Percentiles rank a stretch among this genome's conserved stretches.
Conservation (phyloP, 2,113 vertebrate genomes). For the Spermophilus dauricus region DNA sequence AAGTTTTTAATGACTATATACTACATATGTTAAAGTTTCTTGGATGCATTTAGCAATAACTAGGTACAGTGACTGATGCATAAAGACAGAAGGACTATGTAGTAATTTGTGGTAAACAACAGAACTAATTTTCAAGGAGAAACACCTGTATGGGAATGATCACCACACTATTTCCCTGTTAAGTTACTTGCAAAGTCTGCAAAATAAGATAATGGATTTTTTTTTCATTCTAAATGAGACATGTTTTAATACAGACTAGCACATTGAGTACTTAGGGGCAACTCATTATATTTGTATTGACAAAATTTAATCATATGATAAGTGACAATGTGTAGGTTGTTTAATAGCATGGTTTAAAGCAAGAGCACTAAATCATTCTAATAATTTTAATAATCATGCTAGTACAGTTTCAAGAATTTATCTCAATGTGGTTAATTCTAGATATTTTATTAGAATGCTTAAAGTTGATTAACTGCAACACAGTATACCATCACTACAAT, state of each 20-base stretch:
- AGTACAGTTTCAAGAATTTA: not conserved
- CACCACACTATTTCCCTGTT: not conserved
- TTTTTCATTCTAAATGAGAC: not conserved
- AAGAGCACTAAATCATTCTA: not conserved
- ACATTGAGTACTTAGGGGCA: not conserved
- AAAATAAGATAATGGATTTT: not conserved
- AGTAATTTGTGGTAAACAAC: no score
- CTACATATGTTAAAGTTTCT: no score
- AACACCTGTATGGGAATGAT: not conserved
- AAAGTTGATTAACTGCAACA: not conserved
- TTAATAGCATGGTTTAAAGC: not conserved
- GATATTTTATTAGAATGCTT: not conserved
- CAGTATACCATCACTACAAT: not conserved
- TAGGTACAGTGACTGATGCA: no score
- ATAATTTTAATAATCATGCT: not conserved
- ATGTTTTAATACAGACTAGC: not conserved
- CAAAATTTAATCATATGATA: not conserved
- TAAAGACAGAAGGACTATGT: no score
- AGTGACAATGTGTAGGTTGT: not conserved
- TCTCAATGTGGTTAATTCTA: not conserved
- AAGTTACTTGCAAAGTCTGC: not conserved
- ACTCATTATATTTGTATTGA: not conserved
- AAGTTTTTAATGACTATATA: no score
- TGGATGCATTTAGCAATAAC: no score
- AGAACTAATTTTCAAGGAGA: no score